Conservation (phyloP, 2,797 vertebrate genomes). For the Micropoecilia bifurca region DNA sequence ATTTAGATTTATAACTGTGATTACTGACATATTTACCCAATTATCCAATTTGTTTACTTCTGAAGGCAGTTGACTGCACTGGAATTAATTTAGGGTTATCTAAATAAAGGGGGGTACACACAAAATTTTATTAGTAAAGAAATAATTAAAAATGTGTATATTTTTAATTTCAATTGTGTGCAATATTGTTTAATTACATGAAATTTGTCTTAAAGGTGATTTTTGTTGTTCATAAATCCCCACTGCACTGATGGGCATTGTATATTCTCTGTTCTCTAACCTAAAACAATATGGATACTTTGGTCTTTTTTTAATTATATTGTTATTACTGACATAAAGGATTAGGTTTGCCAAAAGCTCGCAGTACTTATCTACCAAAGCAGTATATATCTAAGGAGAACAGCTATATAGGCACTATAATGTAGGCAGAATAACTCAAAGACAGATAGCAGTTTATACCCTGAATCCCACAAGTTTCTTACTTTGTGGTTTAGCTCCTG, state of each 20-base stretch:
- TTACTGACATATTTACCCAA: neutral
- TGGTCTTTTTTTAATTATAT: neutral
- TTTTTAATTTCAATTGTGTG: neutral
- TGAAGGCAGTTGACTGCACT: neutral
- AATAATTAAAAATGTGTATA: neutral
- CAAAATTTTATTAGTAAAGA: neutral
- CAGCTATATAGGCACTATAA: neutral
- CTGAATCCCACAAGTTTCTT: constrained; percentile 28
- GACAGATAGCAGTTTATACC: constrained; percentile 39
- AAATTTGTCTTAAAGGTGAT: neutral
- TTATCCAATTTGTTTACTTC: neutral
- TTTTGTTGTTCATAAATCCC: neutral
- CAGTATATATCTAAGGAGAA: neutral
- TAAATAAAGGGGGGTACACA: neutral
- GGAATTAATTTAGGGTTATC: neutral
- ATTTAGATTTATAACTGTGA: neutral
- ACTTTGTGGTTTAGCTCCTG: constrained; percentile 21
- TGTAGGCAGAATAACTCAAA: constrained; percentile 18
- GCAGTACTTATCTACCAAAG: neutral
- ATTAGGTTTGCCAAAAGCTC: neutral
- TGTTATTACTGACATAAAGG: neutral
- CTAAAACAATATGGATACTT: neutral
- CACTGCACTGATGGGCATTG: neutral
- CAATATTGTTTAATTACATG: neutral
- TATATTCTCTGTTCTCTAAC: neutral